These are phyloP conservation scores for Pseudomyrmex gracilis DNA, from an alignment of 1,140 invertebrate species.

Conservation along the genomic window DNA sequence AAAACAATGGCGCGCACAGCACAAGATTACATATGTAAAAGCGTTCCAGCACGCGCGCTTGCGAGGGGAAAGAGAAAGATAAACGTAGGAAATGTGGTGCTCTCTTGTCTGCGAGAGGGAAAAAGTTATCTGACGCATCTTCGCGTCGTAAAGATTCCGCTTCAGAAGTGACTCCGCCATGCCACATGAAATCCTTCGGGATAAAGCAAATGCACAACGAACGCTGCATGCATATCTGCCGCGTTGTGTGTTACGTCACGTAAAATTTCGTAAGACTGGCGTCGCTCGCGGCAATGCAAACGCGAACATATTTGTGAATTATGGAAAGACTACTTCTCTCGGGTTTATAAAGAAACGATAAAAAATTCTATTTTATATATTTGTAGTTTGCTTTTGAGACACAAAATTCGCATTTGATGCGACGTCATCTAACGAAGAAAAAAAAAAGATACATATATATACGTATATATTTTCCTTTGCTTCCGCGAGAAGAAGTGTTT, in stretches of 20 bases:
- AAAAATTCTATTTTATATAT: background rate
- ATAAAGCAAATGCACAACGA: conserved; percentile 19
- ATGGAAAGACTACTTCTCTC: background rate
- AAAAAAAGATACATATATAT: background rate
- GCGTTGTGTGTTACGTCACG: background rate
- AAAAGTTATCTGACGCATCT: conserved; percentile 30
- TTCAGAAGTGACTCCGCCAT: conserved; percentile 36
- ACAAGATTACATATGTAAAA: conserved; percentile 50
- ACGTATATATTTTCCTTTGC: background rate
- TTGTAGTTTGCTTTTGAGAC: too few species aligned
- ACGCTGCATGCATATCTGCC: background rate
- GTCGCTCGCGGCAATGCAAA: background rate
- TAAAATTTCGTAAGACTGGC: conserved; percentile 4
- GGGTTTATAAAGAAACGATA: background rate
- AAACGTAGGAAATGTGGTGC: conserved; percentile 29
- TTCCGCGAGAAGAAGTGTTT: background rate
- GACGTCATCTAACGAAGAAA: background rate
- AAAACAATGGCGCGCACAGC: conserved; percentile 4
- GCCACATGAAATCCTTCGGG: conserved; percentile 2
- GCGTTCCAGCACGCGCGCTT: background rate
- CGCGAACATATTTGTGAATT: conserved; percentile 2
- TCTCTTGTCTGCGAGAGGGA: background rate
- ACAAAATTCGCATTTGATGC: too few species aligned
- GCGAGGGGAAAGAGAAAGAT: conserved; percentile 19
- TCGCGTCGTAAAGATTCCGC: conserved; percentile 23